Conservation (phyloP, 2,888 invertebrate species). For the Standfussiana lucernea region DNA sequence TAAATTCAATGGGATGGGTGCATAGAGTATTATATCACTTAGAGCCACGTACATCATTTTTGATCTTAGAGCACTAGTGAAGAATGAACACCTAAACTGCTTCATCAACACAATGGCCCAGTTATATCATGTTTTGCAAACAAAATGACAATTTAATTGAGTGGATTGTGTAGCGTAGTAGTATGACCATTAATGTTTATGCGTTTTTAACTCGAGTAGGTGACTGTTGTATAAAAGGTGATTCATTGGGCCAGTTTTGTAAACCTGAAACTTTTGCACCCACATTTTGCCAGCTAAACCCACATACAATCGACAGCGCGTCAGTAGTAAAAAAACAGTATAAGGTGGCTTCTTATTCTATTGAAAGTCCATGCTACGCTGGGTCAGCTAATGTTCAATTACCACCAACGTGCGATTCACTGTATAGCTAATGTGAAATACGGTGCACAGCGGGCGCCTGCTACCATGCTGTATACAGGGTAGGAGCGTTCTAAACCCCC, state of each 20-base stretch:
- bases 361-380: not conserved
- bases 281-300: not conserved
- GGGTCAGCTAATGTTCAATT: too few species aligned
- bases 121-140: conserved; percentile 32
- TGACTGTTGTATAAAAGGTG: not conserved
- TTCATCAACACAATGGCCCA: conserved; percentile 4
- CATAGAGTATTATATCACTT: not conserved
- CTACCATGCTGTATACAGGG: too few species aligned
- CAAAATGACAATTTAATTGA: conserved; percentile 38
- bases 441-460: not conserved
- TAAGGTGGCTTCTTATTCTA: not conserved
- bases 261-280: not conserved
- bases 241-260: not conserved
- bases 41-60: too few species aligned
- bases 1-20: not conserved
- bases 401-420: not conserved
- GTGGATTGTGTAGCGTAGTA: not conserved
- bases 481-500: too few species aligned
- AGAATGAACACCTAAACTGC: not conserved
- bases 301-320: not conserved
- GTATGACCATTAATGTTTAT: conserved; percentile 26
- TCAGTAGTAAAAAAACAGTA: not conserved
- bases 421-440: not conserved
- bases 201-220: conserved; percentile 13
- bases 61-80: not conserved